Evolutionary conservation across 64 coral and sea anemone genomes (phyloP).

Genomic region (Porites australiensis): DNA sequence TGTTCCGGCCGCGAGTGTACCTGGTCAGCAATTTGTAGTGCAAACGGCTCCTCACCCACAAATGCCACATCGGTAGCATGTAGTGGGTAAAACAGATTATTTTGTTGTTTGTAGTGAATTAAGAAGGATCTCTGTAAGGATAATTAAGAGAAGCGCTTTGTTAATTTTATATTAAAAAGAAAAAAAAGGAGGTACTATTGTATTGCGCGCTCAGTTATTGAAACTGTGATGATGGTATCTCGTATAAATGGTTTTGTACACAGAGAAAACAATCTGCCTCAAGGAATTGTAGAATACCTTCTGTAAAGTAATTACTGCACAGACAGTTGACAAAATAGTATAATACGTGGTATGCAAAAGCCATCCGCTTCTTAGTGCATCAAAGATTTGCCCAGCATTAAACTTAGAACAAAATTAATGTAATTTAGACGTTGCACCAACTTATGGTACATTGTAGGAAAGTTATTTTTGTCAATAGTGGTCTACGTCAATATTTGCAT

Average conservation of each 20-base stretch:
- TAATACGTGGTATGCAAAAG: background rate
- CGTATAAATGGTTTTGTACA: background rate
- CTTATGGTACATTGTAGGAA: background rate
- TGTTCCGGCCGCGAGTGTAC: background rate
- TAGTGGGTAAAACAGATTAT: background rate
- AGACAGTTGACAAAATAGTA: no score
- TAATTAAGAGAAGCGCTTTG: background rate
- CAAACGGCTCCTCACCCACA: slow-evolving; percentile 34
- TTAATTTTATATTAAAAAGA: slow-evolving; percentile 6
- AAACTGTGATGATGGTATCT: background rate
- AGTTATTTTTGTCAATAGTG: slow-evolving; percentile 39
- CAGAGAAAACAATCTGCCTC: background rate
- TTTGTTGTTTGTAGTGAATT: slow-evolving; percentile 23
- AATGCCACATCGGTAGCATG: slow-evolving; percentile 48
- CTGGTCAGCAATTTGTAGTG: slow-evolving; percentile 19
- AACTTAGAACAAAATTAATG: background rate
- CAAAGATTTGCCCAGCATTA: background rate
- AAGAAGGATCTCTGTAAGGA: background rate
- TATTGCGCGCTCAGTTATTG: background rate
- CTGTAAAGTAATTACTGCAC: background rate
- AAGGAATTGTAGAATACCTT: no score
- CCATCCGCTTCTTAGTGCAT: background rate
- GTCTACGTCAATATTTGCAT: background rate
- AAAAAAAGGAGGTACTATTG: background rate
- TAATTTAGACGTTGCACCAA: slow-evolving; percentile 27